phyloP scores from a whole-genome alignment of 2,113 vertebrate species.

The Tachycineta bicolor region DNA sequence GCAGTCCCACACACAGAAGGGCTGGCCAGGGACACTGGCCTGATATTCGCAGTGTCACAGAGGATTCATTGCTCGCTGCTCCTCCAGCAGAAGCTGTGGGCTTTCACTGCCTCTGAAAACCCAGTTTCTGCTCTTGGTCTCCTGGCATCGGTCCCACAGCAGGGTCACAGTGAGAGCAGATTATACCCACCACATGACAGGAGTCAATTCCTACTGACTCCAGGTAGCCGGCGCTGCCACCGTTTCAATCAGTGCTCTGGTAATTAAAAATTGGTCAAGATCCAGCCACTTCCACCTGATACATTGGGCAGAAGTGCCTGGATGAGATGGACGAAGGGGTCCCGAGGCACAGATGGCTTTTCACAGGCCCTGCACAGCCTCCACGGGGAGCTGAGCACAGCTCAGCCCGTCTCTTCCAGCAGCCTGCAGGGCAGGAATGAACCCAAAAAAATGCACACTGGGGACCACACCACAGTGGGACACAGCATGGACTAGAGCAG shows the following conservation, averaged over 20 bases:
- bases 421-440: not conserved
- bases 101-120: not conserved
- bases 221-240: not conserved
- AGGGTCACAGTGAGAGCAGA: not conserved
- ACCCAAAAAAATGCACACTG: not conserved
- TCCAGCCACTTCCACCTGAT: slow-evolving; percentile 2
- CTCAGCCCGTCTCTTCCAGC: not conserved
- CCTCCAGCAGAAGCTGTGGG: not conserved
- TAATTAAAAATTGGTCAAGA: slow-evolving; percentile 36
- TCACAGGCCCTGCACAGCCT: rapidly evolving
- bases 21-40: rapidly evolving
- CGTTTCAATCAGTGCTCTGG: not conserved
- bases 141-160: not conserved
- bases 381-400: rapidly evolving
- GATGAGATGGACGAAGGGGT: not conserved
- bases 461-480: rapidly evolving
- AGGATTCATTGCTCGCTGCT: not conserved
- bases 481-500: not conserved
- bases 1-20: not conserved
- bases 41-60: rapidly evolving
- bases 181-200: not conserved
- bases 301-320: not conserved
- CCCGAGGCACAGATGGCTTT: not conserved
- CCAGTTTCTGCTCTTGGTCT: not conserved
- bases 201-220: slow-evolving; percentile 15